These are phyloP conservation scores for Pterobdella sp. DNA, from an alignment of 2,888 invertebrate genomes.

Conservation along the genomic window DNA sequence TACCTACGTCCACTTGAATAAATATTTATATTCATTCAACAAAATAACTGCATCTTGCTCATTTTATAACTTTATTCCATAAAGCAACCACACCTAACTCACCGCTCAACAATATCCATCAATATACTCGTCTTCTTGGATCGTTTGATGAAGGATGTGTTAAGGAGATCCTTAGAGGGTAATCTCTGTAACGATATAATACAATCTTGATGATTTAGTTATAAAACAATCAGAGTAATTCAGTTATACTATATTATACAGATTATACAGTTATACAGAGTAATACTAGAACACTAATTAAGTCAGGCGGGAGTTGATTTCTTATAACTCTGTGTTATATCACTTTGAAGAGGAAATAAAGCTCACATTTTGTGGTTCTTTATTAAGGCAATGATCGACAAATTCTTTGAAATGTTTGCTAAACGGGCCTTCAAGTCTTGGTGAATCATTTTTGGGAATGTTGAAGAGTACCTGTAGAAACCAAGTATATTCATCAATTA, in stretches of 20 bases:
- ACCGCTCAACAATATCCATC: conserved; percentile 94
- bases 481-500: no score
- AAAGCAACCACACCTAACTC: no score
- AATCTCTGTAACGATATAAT: conserved; percentile 66
- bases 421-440: conserved; percentile 82
- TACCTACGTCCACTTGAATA: no score
- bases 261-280: no score
- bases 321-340: not conserved
- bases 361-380: conserved; percentile 37
- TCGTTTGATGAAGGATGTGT: conserved; percentile 90
- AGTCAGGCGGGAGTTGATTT: no score
- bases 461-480: conserved; percentile 69
- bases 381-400: conserved; percentile 37
- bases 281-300: no score
- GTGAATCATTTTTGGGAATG: conserved; percentile 91
- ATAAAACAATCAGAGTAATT: not conserved
- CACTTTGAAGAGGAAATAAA: no score
- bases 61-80: no score
- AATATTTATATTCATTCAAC: no score
- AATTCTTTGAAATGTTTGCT: conserved; percentile 62
- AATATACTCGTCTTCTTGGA: conserved; percentile 97
- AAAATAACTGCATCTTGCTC: no score
- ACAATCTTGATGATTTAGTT: not conserved
- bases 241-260: not conserved
- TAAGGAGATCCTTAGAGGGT: conserved; percentile 90